A percentile compares a stretch with the other conserved stretches of the same genome.
Evolutionary conservation across 2,888 invertebrate genomes (phyloP).

Genomic region (Graphium colonna): DNA sequence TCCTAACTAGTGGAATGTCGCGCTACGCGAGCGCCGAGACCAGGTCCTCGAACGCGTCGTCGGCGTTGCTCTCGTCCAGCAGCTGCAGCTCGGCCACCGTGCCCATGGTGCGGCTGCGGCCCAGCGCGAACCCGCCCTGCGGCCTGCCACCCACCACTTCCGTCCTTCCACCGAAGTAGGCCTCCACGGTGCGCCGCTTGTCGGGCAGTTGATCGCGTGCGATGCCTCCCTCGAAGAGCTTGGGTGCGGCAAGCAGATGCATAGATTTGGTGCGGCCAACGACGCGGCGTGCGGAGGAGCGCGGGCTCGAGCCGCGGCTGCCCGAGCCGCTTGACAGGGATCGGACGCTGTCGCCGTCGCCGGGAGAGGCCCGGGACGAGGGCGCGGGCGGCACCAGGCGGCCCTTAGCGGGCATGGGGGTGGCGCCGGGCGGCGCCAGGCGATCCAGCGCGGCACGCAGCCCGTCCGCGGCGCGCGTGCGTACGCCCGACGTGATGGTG

Average conservation of each 20-base stretch:
- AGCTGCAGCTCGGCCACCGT: slow-evolving; percentile 83
- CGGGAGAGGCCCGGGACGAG: slow-evolving; percentile 38
- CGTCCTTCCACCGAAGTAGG: slow-evolving; percentile 81
- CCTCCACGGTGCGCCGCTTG: slow-evolving; percentile 86
- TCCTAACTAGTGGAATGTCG: slow-evolving; percentile 72
- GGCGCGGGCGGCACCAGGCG: slow-evolving; percentile 69
- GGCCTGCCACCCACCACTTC: slow-evolving; percentile 49
- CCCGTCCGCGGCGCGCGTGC: slow-evolving; percentile 67
- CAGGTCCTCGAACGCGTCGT: slow-evolving; percentile 92
- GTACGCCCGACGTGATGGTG: slow-evolving; percentile 80
- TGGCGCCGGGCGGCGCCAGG: slow-evolving; percentile 48
- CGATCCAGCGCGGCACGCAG: slow-evolving; percentile 81
- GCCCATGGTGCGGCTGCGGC: slow-evolving; percentile 88
- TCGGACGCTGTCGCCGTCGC: slow-evolving; percentile 56
- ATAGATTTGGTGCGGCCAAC: slow-evolving; percentile 85
- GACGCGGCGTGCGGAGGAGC: slow-evolving; percentile 74
- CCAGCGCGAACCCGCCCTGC: slow-evolving; percentile 75
- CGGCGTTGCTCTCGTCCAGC: slow-evolving; percentile 90
- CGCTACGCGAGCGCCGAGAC: slow-evolving; percentile 82
- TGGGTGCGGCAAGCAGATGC: slow-evolving; percentile 86
- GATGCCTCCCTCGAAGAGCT: slow-evolving; percentile 90
- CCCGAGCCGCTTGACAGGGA: slow-evolving; percentile 57
- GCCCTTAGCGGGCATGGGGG: slow-evolving; percentile 77
- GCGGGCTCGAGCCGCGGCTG: slow-evolving; percentile 91
- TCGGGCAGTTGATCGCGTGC: slow-evolving; percentile 83